Evolutionary conservation across 2,797 vertebrate genomes (phyloP).

Genomic region (Aldrovandia affinis): DNA sequence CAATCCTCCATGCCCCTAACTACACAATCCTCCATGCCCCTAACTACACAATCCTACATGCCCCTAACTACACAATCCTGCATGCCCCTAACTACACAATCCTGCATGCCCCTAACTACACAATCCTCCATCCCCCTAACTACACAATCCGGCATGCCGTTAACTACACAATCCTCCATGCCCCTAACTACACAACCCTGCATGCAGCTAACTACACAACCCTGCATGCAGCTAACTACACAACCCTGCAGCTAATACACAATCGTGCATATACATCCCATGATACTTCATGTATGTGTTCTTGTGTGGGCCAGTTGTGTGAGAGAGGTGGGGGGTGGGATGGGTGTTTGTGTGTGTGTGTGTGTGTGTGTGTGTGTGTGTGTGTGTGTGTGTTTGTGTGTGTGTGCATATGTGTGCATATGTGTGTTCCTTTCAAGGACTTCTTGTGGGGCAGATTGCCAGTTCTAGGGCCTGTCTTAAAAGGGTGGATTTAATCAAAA

Average conservation of each 20-base stretch:
- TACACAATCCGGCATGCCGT: no score
- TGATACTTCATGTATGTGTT: slow-evolving; percentile 65
- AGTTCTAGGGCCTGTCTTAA: slow-evolving; percentile 42
- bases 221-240: slow-evolving; percentile 61
- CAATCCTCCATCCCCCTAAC: no score
- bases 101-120: no score
- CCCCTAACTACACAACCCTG: slow-evolving; percentile 62
- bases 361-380: slow-evolving; percentile 11
- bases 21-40: no score
- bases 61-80: no score
- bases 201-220: no score
- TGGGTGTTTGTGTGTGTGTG: background rate
- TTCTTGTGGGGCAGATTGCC: slow-evolving; percentile 53
- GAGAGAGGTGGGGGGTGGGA: slow-evolving; percentile 22
- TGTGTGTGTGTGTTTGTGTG: slow-evolving; percentile 31
- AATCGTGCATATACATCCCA: no score
- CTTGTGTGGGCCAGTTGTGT: slow-evolving; percentile 67
- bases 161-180: no score
- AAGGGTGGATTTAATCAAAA: slow-evolving; percentile 52
- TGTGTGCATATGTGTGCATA: slow-evolving; percentile 33
- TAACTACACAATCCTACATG: no score
- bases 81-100: no score
- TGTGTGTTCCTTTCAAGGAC: slow-evolving; percentile 57
- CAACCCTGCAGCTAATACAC: no score
- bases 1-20: no score